These are phyloP conservation scores for Strix aluco DNA, from an alignment of 2,113 vertebrate species.

Conservation along the genomic window DNA sequence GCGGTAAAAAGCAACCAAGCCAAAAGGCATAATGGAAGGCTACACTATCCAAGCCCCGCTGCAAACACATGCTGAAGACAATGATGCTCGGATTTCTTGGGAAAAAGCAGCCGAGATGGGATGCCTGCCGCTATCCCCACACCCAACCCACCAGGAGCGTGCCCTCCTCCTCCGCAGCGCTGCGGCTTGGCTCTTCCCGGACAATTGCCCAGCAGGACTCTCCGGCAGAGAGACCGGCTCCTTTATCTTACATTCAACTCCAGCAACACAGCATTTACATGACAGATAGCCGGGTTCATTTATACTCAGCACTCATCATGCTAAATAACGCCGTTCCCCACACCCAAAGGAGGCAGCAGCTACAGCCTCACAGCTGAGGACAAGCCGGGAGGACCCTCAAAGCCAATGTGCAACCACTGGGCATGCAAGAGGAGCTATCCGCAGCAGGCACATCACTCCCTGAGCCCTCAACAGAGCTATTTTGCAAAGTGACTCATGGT, in stretches of 20 bases:
- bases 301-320: neutral
- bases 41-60: neutral
- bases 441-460: neutral
- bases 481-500: constrained; percentile 58
- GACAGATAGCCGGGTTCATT: neutral
- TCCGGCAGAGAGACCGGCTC: neutral
- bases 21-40: neutral
- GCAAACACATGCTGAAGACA: neutral
- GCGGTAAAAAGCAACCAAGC: neutral
- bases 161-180: fast-evolving
- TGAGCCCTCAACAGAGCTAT: neutral
- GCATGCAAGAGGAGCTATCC: neutral
- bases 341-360: neutral
- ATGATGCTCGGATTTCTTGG: neutral
- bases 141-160: neutral
- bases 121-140: neutral
- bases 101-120: fast-evolving
- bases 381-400: neutral
- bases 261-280: neutral
- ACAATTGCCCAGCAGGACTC: neutral
- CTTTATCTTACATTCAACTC: neutral
- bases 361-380: neutral
- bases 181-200: fast-evolving
- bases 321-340: neutral
- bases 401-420: fast-evolving